These are phyloP conservation scores for Girardinus metallicus DNA, from an alignment of 2,797 vertebrate genomes.

Conservation along the genomic window DNA sequence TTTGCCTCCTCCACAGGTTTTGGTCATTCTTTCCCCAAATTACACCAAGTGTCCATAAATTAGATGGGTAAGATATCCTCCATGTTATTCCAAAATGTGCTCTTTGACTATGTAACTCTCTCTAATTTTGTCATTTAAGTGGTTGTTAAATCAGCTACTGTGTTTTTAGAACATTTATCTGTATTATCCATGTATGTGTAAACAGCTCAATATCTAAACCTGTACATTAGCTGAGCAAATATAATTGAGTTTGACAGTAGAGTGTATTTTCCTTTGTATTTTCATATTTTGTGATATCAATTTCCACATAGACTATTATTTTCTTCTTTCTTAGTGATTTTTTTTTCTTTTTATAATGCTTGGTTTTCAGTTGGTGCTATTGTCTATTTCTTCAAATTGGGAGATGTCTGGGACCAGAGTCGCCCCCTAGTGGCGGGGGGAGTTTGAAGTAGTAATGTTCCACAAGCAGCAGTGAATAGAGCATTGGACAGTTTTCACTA, in stretches of 20 bases:
- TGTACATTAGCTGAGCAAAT: slow-evolving; percentile 25
- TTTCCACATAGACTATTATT: background rate
- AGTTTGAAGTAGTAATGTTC: background rate
- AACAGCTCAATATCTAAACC: slow-evolving; percentile 13
- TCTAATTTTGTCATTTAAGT: slow-evolving; percentile 46
- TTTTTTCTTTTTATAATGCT: background rate
- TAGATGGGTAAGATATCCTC: slow-evolving; percentile 35
- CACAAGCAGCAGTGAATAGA: background rate
- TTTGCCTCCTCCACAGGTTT: slow-evolving; percentile 20
- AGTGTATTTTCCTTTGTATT: background rate
- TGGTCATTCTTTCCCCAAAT: slow-evolving; percentile 36
- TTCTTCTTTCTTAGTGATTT: background rate
- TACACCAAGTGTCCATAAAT: slow-evolving; percentile 39
- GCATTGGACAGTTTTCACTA: background rate
- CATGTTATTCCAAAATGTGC: background rate
- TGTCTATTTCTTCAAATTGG: background rate
- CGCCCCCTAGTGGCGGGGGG: background rate
- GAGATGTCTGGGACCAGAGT: background rate
- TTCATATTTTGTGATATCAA: slow-evolving; percentile 13
- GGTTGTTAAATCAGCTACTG: slow-evolving; percentile 52
- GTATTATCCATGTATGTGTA: slow-evolving; percentile 7
- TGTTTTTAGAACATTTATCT: slow-evolving; percentile 40
- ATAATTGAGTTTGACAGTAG: slow-evolving; percentile 22
- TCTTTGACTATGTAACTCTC: slow-evolving; percentile 23
- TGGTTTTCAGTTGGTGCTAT: background rate